A percentile compares a stretch with the other conserved stretches of the same genome.
Conservation (phyloP, 2,113 vertebrate genomes). For the Mus musculus region DNA sequence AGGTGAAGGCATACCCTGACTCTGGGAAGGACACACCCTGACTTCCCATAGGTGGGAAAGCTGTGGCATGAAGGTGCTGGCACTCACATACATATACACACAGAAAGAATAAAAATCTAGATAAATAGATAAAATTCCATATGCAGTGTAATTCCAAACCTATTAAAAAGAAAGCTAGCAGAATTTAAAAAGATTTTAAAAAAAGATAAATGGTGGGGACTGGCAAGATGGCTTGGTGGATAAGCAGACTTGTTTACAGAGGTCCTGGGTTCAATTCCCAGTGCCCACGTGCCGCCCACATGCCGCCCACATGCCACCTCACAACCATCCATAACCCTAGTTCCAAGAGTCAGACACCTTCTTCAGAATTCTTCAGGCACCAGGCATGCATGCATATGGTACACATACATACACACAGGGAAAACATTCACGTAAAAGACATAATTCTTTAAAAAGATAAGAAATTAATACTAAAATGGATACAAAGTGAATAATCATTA, state of each 20-base stretch:
- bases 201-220: background rate
- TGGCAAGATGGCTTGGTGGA: background rate
- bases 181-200: background rate
- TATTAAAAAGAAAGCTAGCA: background rate
- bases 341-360: background rate
- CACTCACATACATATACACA: background rate
- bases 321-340: background rate
- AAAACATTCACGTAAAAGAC: background rate
- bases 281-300: background rate
- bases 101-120: background rate
- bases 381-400: background rate
- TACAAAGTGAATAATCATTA: constrained; percentile 32
- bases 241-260: background rate
- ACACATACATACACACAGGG: background rate
- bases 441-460: constrained; percentile 12
- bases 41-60: background rate
- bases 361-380: background rate
- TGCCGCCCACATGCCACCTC: background rate
- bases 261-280: background rate
- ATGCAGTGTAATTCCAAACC: constrained; percentile 42
- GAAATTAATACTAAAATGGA: background rate
- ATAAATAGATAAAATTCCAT: background rate
- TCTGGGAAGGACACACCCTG: background rate
- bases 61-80: background rate
- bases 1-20: background rate